A percentile compares a stretch with the other conserved stretches of the same genome.
These are phyloP conservation scores for Aegithalos caudatus DNA, from an alignment of 2,113 vertebrate species.

Conservation along the genomic window DNA sequence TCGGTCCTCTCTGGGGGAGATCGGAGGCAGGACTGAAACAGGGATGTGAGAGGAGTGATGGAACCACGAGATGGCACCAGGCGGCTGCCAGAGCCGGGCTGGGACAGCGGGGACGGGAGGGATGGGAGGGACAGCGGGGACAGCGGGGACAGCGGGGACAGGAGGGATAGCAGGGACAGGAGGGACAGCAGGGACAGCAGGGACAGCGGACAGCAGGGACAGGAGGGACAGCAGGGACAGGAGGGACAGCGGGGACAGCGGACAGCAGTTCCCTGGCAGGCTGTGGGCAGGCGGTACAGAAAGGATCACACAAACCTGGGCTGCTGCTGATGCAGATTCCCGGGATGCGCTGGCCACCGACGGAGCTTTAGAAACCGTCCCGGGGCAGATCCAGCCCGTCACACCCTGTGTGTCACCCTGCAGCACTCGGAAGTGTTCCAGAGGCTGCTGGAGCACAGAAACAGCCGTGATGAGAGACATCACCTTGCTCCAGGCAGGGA, in stretches of 20 bases:
- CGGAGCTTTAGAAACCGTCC: neutral
- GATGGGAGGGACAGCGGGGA: neutral
- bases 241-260: neutral
- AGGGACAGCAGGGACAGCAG: accelerated
- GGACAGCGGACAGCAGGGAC: neutral
- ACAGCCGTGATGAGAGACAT: accelerated
- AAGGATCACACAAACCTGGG: accelerated
- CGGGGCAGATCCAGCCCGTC: accelerated
- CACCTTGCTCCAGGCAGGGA: neutral
- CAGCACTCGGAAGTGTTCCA: accelerated
- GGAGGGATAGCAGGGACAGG: neutral
- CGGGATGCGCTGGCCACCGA: accelerated
- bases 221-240: neutral
- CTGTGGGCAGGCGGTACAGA: neutral
- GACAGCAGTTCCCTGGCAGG: neutral
- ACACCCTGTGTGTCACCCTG: neutral
- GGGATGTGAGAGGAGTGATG: neutral
- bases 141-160: neutral
- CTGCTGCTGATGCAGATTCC: neutral
- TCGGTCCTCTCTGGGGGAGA: accelerated
- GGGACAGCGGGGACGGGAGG: neutral
- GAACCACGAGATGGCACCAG: constrained; percentile 39
- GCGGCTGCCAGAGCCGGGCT: neutral
- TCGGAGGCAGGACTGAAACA: neutral
- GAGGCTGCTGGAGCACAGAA: neutral